Base-by-base conservation (phyloP, 2,888 invertebrate genomes). In the Furcula furcula region DNA sequence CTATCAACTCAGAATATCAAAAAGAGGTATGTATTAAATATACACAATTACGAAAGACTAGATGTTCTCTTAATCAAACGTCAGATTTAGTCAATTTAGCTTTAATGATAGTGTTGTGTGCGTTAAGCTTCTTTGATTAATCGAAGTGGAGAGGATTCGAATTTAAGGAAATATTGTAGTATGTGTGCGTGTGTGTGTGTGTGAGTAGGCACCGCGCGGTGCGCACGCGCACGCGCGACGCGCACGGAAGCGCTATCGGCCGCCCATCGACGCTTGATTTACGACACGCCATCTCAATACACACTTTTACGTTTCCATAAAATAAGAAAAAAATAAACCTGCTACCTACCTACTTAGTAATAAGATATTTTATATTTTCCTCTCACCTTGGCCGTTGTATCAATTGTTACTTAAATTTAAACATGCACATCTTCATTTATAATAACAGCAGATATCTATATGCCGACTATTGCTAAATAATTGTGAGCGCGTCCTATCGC, bases 31-130 rank as follows among this genome's bases (percentile, higher is more conserved):
- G 7, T 26, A 40, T 32, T 32, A 36, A 27, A 40, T 23, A 36
- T 40, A 40, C 29, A 32, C 35, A 36, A 32, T 40, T 40, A 36
- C 29, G 35, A 33, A 40, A 40, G 35, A 26, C 29, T 12, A 9
- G 14, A 26, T 70, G 66, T 78, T 80, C 76, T 80, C 79, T 86
- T 81, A 84, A 83, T 85, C 83, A 82, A 82, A 82, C 53, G 85
- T 87, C 85, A 67, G 87, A 86, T 86, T 84, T 84, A 73, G 78
- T 75, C 68, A 81, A 77, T 81, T 83, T 80, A 71, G 63, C 67
- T 78, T 70, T 82, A 84, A 82, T 83, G 76, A 82, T 78, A 77
- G 76, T 67, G 68, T 70, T 73, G 65, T 68, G 64, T 53, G 69
- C 65, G 72, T 65, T 85, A 84, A 86, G 76, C 79, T 70, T 42